Conservation (phyloP, 2,888 invertebrate genomes). For the Arrhopalites spinosus region DNA sequence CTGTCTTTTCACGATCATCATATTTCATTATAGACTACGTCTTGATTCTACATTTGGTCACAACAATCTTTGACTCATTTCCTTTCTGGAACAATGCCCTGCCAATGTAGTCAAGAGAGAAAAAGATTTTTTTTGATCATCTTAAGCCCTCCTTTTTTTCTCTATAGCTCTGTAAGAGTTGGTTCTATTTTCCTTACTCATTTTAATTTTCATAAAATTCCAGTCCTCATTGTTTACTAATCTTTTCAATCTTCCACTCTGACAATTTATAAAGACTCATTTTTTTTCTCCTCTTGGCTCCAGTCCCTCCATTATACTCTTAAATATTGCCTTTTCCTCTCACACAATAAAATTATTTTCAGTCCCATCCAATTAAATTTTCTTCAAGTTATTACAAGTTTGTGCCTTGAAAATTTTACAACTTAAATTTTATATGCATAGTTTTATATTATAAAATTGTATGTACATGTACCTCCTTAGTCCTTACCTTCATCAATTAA, state of each 20-base stretch:
- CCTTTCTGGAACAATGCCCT: neutral
- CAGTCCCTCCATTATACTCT: neutral
- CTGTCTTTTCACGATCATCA: neutral
- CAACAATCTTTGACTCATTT: neutral
- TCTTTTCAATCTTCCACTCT: constrained; percentile 10
- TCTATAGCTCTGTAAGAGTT: neutral
- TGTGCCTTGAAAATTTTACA: too few species aligned
- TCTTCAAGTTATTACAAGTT: too few species aligned
- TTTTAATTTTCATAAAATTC: constrained; percentile 10
- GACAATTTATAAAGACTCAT: neutral
- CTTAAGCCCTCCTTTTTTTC: neutral
- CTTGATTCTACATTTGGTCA: neutral
- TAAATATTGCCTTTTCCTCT: too few species aligned
- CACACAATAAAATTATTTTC: too few species aligned
- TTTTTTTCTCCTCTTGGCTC: too few species aligned
- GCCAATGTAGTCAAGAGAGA: neutral
- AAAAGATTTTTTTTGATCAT: neutral
- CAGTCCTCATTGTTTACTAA: constrained; percentile 10
- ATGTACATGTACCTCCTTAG: too few species aligned
- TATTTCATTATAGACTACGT: neutral
- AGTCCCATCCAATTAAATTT: too few species aligned
- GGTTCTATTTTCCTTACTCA: neutral
- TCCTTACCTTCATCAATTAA: too few species aligned
- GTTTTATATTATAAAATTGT: too few species aligned
- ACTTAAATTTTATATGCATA: too few species aligned